Evolutionary conservation across 2,797 vertebrate species (phyloP).

Genomic region (Galaxias olidus): DNA sequence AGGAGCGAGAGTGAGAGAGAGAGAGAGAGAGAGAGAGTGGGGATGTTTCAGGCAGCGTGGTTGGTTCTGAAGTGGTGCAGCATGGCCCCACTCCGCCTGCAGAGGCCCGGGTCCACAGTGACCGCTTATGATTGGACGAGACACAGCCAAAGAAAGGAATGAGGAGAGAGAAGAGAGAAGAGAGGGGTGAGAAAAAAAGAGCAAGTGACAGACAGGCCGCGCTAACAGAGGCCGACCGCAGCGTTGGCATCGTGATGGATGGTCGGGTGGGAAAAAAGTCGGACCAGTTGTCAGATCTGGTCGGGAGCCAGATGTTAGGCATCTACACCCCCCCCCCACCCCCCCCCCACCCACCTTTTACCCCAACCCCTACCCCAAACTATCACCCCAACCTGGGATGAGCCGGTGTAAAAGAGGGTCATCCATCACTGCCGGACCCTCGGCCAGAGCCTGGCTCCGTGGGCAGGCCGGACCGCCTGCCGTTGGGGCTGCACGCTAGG

Average conservation of each 20-base stretch:
- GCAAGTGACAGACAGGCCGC: constrained; percentile 23
- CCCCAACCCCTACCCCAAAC: too few relatives aligned
- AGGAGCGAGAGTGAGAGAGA: too few relatives aligned
- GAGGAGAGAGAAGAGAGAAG: constrained; percentile 11
- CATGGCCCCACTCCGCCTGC: constrained; percentile 42
- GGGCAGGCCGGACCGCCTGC: too few relatives aligned
- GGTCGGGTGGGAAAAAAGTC: constrained; percentile 38
- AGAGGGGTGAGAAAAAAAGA: constrained; percentile 30
- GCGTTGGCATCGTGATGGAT: constrained; percentile 50
- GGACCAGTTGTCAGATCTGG: constrained; percentile 56
- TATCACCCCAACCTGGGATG: constrained; percentile 15
- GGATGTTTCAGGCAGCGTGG: constrained; percentile 45
- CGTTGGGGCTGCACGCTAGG: too few relatives aligned
- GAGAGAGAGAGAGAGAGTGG: constrained; percentile 29
- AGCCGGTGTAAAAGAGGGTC: constrained; percentile 16
- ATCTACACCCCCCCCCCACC: neutral
- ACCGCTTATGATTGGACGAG: constrained; percentile 47
- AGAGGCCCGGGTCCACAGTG: constrained; percentile 62
- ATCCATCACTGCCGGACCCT: constrained; percentile 4
- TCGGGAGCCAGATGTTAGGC: constrained; percentile 54
- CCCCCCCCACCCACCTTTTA: too few relatives aligned
- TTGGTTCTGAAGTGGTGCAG: constrained; percentile 67
- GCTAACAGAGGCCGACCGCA: constrained; percentile 63
- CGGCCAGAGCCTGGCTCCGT: neutral
- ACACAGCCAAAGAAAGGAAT: constrained; percentile 33